Percentiles rank a stretch among this genome's conserved stretches.
These are phyloP conservation scores for Mechanitis messenoides DNA, from an alignment of 2,888 invertebrate species.

Conservation along the genomic window DNA sequence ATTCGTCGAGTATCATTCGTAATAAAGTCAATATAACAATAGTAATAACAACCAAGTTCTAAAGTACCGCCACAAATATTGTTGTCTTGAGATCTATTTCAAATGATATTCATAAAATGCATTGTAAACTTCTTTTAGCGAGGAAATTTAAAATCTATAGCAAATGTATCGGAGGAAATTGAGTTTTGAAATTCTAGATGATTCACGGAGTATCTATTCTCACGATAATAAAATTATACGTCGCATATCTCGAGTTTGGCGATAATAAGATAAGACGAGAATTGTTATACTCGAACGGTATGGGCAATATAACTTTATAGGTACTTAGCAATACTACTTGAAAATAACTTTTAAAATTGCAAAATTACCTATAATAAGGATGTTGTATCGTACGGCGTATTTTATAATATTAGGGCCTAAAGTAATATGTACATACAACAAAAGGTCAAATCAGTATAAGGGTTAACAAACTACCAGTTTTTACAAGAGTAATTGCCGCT, in stretches of 20 bases:
- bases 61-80: conserved; percentile 19
- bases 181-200: conserved; percentile 65
- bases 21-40: conserved; percentile 15
- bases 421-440: background rate
- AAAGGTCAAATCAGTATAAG: conserved; percentile 3
- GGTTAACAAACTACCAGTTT: conserved; percentile 3
- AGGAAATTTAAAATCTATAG: conserved; percentile 64
- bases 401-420: no score
- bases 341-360: no score
- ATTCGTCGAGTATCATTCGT: conserved; percentile 10
- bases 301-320: conserved; percentile 29
- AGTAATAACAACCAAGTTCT: conserved; percentile 22
- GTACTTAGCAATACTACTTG: conserved; percentile 8
- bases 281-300: conserved; percentile 26
- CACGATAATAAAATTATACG: conserved; percentile 61
- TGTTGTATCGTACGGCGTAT: no score
- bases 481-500: background rate
- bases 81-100: conserved; percentile 27
- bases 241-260: conserved; percentile 31
- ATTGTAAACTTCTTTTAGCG: conserved; percentile 18
- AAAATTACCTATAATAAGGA: no score
- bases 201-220: conserved; percentile 56
- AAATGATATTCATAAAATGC: conserved; percentile 25
- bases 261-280: conserved; percentile 23
- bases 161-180: conserved; percentile 63